Conservation (phyloP, 2,797 vertebrate species). For the Eospalax fontanierii region DNA sequence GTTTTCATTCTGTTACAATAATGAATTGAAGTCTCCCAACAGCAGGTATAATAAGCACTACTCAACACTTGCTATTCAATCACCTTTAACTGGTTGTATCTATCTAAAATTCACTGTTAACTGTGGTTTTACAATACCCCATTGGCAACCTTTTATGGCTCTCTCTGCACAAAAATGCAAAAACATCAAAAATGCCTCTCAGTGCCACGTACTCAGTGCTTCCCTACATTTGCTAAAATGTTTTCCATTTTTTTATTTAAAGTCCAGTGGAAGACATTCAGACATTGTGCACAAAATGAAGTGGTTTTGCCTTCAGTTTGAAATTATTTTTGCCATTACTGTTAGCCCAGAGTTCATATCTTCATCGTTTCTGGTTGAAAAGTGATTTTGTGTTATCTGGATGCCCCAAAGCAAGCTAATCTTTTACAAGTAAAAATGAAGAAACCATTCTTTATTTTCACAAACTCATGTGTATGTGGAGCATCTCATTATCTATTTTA, state of each 20-base stretch:
- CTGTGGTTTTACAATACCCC: constrained; percentile 83
- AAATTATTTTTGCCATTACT: constrained; percentile 78
- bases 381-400: constrained; percentile 58
- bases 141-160: constrained; percentile 81
- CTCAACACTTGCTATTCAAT: constrained; percentile 93
- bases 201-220: constrained; percentile 18
- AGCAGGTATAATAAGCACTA: constrained; percentile 93
- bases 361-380: constrained; percentile 65
- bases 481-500: constrained; percentile 47
- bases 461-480: not conserved
- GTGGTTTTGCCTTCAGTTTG: constrained; percentile 73
- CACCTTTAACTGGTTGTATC: constrained; percentile 92
- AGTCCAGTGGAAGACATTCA: constrained; percentile 71
- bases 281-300: constrained; percentile 74
- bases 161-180: constrained; percentile 82
- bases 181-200: constrained; percentile 81
- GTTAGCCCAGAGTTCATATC: constrained; percentile 66
- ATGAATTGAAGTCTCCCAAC: constrained; percentile 93
- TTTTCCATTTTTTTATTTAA: constrained; percentile 80
- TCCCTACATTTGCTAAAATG: constrained; percentile 67
- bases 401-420: constrained; percentile 70
- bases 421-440: constrained; percentile 79
- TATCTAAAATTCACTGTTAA: constrained; percentile 85
- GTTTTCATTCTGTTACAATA: constrained; percentile 90
- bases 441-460: not conserved